Evolutionary conservation across 2,113 vertebrate genomes (phyloP).

Genomic region (Siphamia tubifer): DNA sequence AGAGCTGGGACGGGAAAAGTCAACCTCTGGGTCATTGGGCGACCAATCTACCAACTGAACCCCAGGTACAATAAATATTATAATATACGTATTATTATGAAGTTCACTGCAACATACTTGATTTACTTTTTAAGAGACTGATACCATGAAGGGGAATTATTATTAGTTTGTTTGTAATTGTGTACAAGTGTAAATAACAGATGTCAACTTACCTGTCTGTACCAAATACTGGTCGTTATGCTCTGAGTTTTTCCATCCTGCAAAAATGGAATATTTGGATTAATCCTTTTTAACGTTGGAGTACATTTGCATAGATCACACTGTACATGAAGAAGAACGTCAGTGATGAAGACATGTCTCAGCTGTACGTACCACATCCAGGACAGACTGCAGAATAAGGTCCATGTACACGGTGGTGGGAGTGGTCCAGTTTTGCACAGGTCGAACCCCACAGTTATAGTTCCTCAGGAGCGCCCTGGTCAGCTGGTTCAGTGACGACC

Average conservation of each 20-base stretch:
- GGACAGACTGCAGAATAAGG: conserved; percentile 81
- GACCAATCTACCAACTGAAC: too few relatives aligned
- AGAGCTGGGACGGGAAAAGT: too few relatives aligned
- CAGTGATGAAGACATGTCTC: background rate
- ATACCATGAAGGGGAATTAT: background rate
- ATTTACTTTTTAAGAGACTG: too few relatives aligned
- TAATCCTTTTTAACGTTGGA: too few relatives aligned
- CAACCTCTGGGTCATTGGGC: too few relatives aligned
- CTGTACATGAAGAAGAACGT: background rate
- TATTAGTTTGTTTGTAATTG: background rate
- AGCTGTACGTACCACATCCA: conserved; percentile 81
- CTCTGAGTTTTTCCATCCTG: conserved; percentile 88
- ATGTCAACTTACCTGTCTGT: conserved; percentile 79
- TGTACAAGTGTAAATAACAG: background rate
- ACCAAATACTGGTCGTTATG: conserved; percentile 87
- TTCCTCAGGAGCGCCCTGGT: conserved; percentile 80
- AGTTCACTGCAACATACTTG: too few relatives aligned
- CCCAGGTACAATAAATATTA: too few relatives aligned
- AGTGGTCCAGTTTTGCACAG: conserved; percentile 82
- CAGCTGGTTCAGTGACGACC: conserved; percentile 80
- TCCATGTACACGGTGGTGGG: conserved; percentile 82
- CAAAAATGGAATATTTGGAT: conserved; percentile 17
- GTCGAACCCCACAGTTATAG: conserved; percentile 83
- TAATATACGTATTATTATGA: too few relatives aligned
- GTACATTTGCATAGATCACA: too few relatives aligned